Percentiles rank a stretch among this genome's conserved stretches.
Evolutionary conservation across 2,113 vertebrate genomes (phyloP).

Genomic region (Chamaea fasciata): DNA sequence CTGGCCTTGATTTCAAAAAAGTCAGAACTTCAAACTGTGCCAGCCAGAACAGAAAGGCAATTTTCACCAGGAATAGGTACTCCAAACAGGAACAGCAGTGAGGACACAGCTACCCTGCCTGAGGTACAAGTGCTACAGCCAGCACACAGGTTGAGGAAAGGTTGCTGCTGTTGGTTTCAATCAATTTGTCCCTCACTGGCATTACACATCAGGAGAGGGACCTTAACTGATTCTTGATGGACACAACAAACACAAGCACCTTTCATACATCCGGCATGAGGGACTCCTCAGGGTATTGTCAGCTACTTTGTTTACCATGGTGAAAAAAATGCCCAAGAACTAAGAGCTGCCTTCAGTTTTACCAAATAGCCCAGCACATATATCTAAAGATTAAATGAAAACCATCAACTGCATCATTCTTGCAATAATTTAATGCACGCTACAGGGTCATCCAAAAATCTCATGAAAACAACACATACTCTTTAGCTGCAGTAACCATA

Average conservation of each 20-base stretch:
- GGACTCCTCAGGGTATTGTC: not conserved
- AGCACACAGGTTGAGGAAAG: not conserved
- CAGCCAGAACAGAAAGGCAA: not conserved
- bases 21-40: not conserved
- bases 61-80: accelerated
- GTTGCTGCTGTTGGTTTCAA: not conserved
- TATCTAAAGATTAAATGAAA: not conserved
- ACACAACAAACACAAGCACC: not conserved
- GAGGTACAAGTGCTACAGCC: not conserved
- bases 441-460: not conserved
- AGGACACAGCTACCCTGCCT: not conserved
- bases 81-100: not conserved
- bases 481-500: constrained; percentile 46
- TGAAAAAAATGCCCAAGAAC: not conserved
- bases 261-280: not conserved
- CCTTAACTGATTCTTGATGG: not conserved
- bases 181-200: not conserved
- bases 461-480: constrained; percentile 31
- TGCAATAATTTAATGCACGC: constrained; percentile 20
- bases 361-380: not conserved
- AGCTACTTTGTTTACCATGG: not conserved
- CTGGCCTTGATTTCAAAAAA: not conserved
- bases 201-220: not conserved
- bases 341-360: not conserved
- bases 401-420: not conserved